Base-by-base conservation (phyloP, 64 coral and sea anemone species). In the Montipora cactus region DNA sequence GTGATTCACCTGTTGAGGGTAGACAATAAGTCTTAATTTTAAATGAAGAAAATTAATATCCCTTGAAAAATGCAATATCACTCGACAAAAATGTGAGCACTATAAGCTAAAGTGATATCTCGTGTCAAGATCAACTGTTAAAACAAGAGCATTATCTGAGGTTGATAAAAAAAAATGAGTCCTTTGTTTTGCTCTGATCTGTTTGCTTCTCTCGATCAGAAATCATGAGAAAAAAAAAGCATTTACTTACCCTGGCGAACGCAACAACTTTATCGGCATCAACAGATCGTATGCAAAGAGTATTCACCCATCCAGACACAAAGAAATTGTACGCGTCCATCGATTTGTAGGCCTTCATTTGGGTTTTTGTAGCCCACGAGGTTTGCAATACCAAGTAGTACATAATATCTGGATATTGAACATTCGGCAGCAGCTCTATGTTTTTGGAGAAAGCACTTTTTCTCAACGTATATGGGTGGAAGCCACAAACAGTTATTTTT, bases 401-500 rank as follows among this genome's bases (percentile, higher is more conserved):
- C 51, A 53, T 1, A 53, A 53, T 91, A 53, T 53, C 91, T 46
- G 91, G 91, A 74, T 93, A 93, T 87, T 87, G 78, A 66, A 93
- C 61, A 1, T 48, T 19, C 44, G 91, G 81, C 12, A 93, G 57
- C 3, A 50, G 22, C 16, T 73, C 62, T 3, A 59, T 76, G 61
- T 87, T 83, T 66, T 87, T 82, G 47, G 25, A 76, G 51, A 77
- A 93, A 15, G 87, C 81, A 76, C 47, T 44, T 62, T 47, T 47
- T 51, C 86, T 87, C 64, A 53, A 53, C 51, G 51, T 0, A 53
- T 53, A 53, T 53, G 51, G 51, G 51, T 92, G 79, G 70, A 92
- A 92, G 18, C 90, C 90, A 77, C 79, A 84, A 20, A 75, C 25
- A n/a, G 23, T 49, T 20, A 93, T 81, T 87, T 93, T 93, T 93